Evolutionary conservation across 2,113 vertebrate species (phyloP), one percentile per base, ranked within the genome.

Genomic region (Scalopus aquaticus): DNA sequence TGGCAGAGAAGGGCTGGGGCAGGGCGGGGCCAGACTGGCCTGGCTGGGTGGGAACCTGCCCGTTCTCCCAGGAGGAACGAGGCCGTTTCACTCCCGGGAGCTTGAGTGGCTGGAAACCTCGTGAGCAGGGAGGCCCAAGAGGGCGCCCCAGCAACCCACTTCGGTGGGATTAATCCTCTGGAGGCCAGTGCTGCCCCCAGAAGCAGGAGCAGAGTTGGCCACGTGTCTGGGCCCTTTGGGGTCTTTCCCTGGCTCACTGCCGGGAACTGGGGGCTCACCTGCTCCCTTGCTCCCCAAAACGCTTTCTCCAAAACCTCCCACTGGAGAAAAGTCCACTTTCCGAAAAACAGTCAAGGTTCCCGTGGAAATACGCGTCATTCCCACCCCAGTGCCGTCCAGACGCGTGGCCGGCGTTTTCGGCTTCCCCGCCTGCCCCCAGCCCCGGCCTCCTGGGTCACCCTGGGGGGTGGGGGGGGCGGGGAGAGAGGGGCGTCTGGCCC

Each of bases 261-360:
- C 3, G 88, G 77, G 96, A 82, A 26, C 72, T 3, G 44, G 85
- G 72, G 6, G 28, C 62, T 10, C 90, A 92, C 3, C 30, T 16
- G 44, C 79, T 78, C 49, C 3, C 70, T 13, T 44, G 54, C 79
- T 42, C 37, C 85, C 24, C 79, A 88, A n/a, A 73, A 30, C 4
- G 1, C 92, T 1, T 73, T 67, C 74, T 89, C 83, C 54, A 22
- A 0, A 39, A 24, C 77, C 80, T 88, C 44, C 44, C 44, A 82
- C 74, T 19, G 77, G 73, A 88, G 65, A 19, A 46, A 56, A 81
- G 73, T 37, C 78, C 20, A 24, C 35, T 78, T 90, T 93, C 81
- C 60, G 74, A 88, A 96, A 65, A 72, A 64, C 69, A 83, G 37
- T 12, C 54, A 65, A 35, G 83, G 82, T 91, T 94, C 35, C 35